These are phyloP conservation scores for Epistrophella euchroma DNA, from an alignment of 2,888 invertebrate species.

Conservation along the genomic window DNA sequence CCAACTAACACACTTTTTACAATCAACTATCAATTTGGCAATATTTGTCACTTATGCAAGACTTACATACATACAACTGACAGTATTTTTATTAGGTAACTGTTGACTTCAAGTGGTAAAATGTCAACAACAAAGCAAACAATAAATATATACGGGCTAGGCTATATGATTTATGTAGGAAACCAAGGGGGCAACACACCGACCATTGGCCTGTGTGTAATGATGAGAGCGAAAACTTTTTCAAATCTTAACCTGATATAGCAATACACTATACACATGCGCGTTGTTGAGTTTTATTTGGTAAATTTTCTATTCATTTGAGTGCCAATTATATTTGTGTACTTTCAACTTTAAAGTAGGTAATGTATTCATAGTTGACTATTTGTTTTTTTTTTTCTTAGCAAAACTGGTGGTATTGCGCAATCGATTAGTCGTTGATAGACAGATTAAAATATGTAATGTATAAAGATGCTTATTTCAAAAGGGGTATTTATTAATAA, in stretches of 20 bases:
- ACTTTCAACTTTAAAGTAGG: conserved; percentile 35
- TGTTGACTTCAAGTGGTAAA: conserved; percentile 19
- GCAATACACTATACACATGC: neutral
- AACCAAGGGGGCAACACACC: neutral
- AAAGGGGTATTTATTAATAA: neutral
- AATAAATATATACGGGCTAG: neutral
- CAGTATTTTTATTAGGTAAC: conserved; percentile 37
- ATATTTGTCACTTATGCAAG: conserved; percentile 39
- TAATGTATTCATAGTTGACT: conserved; percentile 7
- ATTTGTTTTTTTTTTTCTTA: neutral
- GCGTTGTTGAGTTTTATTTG: conserved; percentile 27
- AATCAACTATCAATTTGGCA: conserved; percentile 38
- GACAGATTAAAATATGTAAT: neutral
- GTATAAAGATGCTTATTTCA: neutral
- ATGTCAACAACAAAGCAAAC: conserved; percentile 31
- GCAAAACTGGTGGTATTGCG: conserved; percentile 23
- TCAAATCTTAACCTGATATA: conserved; percentile 1
- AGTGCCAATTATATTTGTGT: conserved; percentile 59
- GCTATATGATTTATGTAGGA: conserved; percentile 26
- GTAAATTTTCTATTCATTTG: conserved; percentile 50
- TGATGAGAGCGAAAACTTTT: neutral
- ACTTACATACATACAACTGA: conserved; percentile 4
- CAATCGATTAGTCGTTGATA: neutral
- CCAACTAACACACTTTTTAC: conserved; percentile 12
- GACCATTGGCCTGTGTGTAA: conserved; percentile 17